A percentile compares a stretch with the other conserved stretches of the same genome.
These are phyloP conservation scores for Astreopora myriophthalma DNA, from an alignment of 64 coral and sea anemone genomes.

Conservation along the genomic window DNA sequence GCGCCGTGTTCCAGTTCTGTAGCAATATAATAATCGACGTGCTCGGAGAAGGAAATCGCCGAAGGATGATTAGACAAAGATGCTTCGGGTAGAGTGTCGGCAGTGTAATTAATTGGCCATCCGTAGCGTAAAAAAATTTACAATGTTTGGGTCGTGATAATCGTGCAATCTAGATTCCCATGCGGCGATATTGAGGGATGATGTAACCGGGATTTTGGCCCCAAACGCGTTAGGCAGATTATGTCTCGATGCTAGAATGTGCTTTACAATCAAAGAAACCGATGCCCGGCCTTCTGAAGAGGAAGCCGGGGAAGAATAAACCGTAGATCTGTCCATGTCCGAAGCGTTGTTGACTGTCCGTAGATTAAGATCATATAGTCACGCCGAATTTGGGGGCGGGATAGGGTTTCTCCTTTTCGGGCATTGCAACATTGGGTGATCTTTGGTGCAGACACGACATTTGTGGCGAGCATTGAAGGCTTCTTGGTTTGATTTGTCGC, in stretches of 20 bases:
- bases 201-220: no score
- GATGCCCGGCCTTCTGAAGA: no score
- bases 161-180: no score
- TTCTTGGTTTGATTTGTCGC: background rate
- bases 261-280: no score
- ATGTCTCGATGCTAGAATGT: no score
- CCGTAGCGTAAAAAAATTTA: background rate
- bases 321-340: no score
- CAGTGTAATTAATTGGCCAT: constrained; percentile 24
- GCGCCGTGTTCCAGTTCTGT: background rate
- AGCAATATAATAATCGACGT: background rate
- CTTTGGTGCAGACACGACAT: background rate
- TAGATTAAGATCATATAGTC: no score
- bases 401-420: constrained; percentile 4
- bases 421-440: constrained; percentile 33
- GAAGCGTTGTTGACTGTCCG: no score
- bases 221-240: no score
- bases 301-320: no score
- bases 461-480: background rate
- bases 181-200: no score
- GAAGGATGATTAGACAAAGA: background rate
- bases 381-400: background rate
- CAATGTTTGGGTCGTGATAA: no score
- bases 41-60: background rate
- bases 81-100: background rate